phyloP scores from a whole-genome alignment of 2,888 invertebrate genomes.

The Hymenopus coronatus region DNA sequence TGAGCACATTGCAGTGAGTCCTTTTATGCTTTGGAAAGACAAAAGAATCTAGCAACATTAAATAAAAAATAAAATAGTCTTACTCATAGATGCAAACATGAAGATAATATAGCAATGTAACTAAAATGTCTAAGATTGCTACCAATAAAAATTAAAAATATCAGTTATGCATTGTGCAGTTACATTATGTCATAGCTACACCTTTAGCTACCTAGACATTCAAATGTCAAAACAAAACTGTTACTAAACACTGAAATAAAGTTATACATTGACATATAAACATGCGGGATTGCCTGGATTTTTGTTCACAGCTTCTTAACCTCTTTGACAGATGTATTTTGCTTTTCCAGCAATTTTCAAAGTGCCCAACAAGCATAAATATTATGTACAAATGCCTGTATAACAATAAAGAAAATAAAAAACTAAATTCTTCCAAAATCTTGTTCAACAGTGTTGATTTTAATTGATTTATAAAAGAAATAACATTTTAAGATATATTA shows the following conservation, averaged over 20 bases:
- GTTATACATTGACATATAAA: conserved; percentile 13
- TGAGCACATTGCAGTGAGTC: background rate
- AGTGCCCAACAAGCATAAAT: background rate
- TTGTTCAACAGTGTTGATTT: too few species aligned
- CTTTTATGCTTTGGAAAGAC: background rate
- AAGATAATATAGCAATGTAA: conserved; percentile 14
- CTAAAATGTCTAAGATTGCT: conserved; percentile 17
- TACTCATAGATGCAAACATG: conserved; percentile 2
- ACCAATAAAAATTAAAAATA: conserved; percentile 20
- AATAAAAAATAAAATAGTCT: conserved; percentile 13
- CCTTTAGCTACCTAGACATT: conserved; percentile 29
- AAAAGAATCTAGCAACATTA: conserved; percentile 1
- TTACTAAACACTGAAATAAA: conserved; percentile 10
- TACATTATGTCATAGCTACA: conserved; percentile 23
- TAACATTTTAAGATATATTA: too few species aligned
- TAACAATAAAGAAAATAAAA: background rate
- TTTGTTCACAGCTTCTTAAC: background rate
- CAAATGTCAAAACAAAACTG: conserved; percentile 11
- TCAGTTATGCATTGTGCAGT: conserved; percentile 10
- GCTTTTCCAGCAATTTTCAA: conserved; percentile 16
- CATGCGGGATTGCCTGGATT: background rate
- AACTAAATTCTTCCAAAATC: too few species aligned
- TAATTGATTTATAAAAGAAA: too few species aligned
- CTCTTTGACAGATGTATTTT: background rate
- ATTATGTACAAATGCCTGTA: background rate